Evolutionary conservation across 2,888 invertebrate genomes (phyloP).

Genomic region (Scaptomyza caliginosa): DNA sequence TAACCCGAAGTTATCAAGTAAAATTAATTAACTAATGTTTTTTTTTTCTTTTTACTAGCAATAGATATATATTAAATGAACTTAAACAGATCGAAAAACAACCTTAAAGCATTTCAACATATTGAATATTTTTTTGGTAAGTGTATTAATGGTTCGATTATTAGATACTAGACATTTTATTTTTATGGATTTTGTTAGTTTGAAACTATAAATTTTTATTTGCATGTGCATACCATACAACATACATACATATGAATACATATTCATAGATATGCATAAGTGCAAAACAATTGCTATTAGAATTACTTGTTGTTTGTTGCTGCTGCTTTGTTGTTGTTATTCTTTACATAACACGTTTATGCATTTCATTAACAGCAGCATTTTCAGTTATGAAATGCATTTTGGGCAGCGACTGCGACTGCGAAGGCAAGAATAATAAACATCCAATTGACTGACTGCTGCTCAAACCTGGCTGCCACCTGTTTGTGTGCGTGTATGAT

Average conservation of each 20-base stretch:
- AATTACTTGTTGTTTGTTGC: slow-evolving; percentile 47
- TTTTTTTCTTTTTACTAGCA: background rate
- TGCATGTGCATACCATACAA: slow-evolving; percentile 44
- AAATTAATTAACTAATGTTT: background rate
- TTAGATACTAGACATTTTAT: slow-evolving; percentile 7
- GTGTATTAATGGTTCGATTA: slow-evolving; percentile 27
- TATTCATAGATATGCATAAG: slow-evolving; percentile 24
- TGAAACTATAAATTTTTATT: slow-evolving; percentile 67
- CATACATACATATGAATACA: slow-evolving; percentile 15
- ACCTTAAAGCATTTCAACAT: too few relatives aligned
- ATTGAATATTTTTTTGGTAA: background rate
- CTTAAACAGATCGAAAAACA: too few relatives aligned
- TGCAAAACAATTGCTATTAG: slow-evolving; percentile 61
- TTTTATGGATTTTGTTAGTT: slow-evolving; percentile 62
- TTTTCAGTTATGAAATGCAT: slow-evolving; percentile 54
- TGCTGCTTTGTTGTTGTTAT: slow-evolving; percentile 30
- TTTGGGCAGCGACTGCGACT: slow-evolving; percentile 40
- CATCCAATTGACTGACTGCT: background rate
- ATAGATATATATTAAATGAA: too few relatives aligned
- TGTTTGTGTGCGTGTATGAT: slow-evolving; percentile 31
- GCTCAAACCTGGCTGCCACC: slow-evolving; percentile 21
- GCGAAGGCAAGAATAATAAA: slow-evolving; percentile 10
- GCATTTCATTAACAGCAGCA: slow-evolving; percentile 66
- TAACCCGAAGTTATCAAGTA: background rate
- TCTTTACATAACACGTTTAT: slow-evolving; percentile 69